Percentiles rank a stretch among this genome's conserved stretches.
phyloP scores from a whole-genome alignment of 2,888 invertebrate species.

The Agonopterix subpropinquella region DNA sequence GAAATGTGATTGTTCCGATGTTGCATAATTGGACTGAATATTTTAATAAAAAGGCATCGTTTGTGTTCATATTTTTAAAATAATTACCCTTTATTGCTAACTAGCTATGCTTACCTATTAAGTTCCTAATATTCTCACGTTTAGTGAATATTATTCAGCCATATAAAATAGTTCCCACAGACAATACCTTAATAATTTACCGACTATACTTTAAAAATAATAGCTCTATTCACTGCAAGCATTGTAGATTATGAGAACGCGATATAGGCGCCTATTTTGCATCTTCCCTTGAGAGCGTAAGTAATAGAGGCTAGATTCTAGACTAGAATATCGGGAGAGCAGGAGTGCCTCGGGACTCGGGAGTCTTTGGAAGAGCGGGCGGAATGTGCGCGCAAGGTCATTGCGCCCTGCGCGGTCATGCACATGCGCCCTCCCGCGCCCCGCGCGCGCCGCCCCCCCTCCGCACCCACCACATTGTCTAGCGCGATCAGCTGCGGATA shows the following conservation, averaged over 20 bases:
- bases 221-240: constrained; percentile 27
- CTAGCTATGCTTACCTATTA: too few species aligned
- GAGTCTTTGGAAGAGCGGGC: constrained; percentile 55
- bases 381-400: constrained; percentile 74
- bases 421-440: constrained; percentile 39
- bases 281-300: constrained; percentile 10
- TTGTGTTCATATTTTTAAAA: too few species aligned
- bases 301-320: neutral
- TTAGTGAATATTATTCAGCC: too few species aligned
- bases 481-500: constrained; percentile 68
- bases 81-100: too few species aligned
- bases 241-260: constrained; percentile 27
- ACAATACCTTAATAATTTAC: neutral
- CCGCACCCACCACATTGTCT: constrained; percentile 61
- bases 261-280: constrained; percentile 18
- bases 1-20: constrained; percentile 9
- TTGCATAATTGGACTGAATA: constrained; percentile 4
- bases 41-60: neutral
- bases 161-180: too few species aligned
- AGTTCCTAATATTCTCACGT: too few species aligned
- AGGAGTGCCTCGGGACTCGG: constrained; percentile 21
- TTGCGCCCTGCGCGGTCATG: constrained; percentile 75
- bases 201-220: constrained; percentile 13
- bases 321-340: constrained; percentile 10
- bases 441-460: constrained; percentile 25